Evolutionary conservation across 1,140 invertebrate species (phyloP).

Genomic region (Drosophila rufa): DNA sequence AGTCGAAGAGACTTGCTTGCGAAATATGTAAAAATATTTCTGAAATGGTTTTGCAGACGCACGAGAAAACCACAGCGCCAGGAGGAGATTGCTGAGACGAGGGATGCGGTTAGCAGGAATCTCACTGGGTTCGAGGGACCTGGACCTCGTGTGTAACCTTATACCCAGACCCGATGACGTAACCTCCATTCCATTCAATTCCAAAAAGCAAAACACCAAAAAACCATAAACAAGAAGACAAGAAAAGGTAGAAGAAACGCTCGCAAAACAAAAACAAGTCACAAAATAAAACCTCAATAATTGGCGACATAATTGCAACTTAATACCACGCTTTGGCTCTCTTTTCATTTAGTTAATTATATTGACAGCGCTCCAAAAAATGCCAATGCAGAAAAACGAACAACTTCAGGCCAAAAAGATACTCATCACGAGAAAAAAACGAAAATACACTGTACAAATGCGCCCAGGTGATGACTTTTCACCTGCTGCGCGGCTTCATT

Average conservation of each 20-base stretch:
- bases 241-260: conserved; percentile 27
- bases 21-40: conserved; percentile 78
- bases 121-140: conserved; percentile 36
- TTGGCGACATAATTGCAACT: conserved; percentile 83
- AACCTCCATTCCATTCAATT: conserved; percentile 51
- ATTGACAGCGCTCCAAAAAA: conserved; percentile 66
- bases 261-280: conserved; percentile 70
- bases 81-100: conserved; percentile 12
- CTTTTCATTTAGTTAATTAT: conserved; percentile 83
- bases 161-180: conserved; percentile 53
- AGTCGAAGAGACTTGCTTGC: conserved; percentile 36
- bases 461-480: conserved; percentile 45
- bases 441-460: conserved; percentile 29
- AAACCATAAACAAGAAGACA: conserved; percentile 9
- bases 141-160: conserved; percentile 52
- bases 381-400: conserved; percentile 48
- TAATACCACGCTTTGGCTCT: conserved; percentile 80
- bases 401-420: conserved; percentile 30
- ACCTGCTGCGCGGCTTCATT: conserved; percentile 38
- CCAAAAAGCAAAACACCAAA: conserved; percentile 38
- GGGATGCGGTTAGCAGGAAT: conserved; percentile 45
- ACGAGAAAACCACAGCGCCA: conserved; percentile 39
- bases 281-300: conserved; percentile 81
- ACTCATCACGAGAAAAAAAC: conserved; percentile 22
- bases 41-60: conserved; percentile 72